Evolutionary conservation across 2,113 vertebrate genomes (phyloP), one percentile per base, ranked within the genome.

Genomic region (Tachycineta bicolor): DNA sequence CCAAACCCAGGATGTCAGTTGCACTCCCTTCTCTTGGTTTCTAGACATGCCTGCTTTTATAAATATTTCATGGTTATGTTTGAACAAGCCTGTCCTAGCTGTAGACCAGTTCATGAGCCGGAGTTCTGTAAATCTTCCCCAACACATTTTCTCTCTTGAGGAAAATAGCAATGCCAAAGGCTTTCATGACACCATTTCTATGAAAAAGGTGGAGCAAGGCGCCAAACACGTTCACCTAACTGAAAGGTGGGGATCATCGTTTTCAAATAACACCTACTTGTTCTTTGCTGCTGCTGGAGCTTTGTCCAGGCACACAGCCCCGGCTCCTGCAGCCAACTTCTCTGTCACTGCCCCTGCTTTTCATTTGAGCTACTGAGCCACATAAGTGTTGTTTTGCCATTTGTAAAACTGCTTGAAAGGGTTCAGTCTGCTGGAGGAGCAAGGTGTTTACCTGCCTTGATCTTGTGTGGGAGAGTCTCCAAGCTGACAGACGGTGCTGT

Each of bases 391-490:
- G 17, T 33, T 95, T 88, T 87, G 56, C 34, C 59, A 59, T 68
- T 76, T 95, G 18, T 56, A 95, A 96, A 92, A 90, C 31, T 28
- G 83, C 76, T 55, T 56, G 43, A 83, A 96, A 96, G 33, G 16
- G 22, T 58, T 95, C 89, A 87, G 1, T 78, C 69, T 89, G 84
- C 86, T 93, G 82, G 41, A 81, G 71, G 34, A 95, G 56, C 49
- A 79, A 90, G 86, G 50, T 26, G 37, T 89, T 92, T 96, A 77
- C 83, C 92, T 96, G 83, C 89, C 87, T 75, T 81, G 53, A 25
- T 89, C 55, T 46, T 34, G 15, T 74, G 49, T 91, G 89, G 78
- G 76, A 95, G 34, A 34, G 70, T 58, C 83, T 97, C 96, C 96
- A 97, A 92, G 70, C 25, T 90, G 91, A 90, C 95, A 96, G 91